Conservation (phyloP, 2,113 vertebrate species). For the Centropus unirufus region DNA sequence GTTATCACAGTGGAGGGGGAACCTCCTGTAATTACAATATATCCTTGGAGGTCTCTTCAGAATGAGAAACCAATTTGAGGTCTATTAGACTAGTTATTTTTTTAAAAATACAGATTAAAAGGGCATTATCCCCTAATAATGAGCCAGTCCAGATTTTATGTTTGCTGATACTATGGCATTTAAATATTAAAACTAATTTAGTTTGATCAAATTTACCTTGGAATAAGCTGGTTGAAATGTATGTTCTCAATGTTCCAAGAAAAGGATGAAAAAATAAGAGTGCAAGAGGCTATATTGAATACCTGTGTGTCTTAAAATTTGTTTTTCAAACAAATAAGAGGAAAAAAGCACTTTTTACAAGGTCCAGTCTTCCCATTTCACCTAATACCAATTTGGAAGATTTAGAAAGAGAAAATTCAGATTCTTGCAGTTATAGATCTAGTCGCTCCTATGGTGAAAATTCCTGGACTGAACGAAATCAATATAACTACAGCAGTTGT, state of each 20-base stretch:
- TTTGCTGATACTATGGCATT: background rate
- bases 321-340: background rate
- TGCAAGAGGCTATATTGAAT: background rate
- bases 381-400: background rate
- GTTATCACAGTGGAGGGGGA: slow-evolving; percentile 4
- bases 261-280: background rate
- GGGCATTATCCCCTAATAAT: slow-evolving; percentile 38
- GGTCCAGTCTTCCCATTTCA: background rate
- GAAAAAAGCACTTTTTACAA: background rate
- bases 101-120: background rate
- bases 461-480: background rate
- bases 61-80: slow-evolving; percentile 25
- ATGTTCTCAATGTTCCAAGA: background rate
- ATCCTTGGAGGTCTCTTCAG: slow-evolving; percentile 20
- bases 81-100: background rate
- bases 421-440: background rate
- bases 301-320: background rate
- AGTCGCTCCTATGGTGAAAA: background rate
- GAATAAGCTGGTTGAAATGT: background rate
- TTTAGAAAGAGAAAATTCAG: background rate
- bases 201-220: background rate
- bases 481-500: background rate
- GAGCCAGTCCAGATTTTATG: background rate
- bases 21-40: slow-evolving; percentile 38
- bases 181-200: slow-evolving; percentile 9